Evolutionary conservation across 2,888 invertebrate genomes (phyloP).

Genomic region (Sisyra nigra): DNA sequence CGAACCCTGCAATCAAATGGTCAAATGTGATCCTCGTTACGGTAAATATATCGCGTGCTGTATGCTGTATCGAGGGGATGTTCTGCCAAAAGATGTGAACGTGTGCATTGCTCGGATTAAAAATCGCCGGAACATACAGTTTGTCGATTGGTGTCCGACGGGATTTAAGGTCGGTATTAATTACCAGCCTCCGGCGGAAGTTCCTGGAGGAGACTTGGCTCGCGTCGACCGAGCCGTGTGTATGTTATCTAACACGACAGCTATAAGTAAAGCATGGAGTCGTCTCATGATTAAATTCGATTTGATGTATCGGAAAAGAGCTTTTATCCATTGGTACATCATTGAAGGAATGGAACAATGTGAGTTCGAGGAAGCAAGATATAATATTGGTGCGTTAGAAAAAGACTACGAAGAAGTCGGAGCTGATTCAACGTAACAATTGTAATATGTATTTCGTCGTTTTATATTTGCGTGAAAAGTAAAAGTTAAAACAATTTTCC

Average conservation of each 20-base stretch:
- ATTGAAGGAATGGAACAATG: not conserved
- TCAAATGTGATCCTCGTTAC: not conserved
- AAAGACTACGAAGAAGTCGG: not conserved
- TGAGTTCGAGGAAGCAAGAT: not conserved
- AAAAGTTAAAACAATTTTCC: not conserved
- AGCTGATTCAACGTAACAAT: not conserved
- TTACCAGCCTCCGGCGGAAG: not conserved
- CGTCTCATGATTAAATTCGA: not conserved
- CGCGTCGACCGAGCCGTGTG: not conserved
- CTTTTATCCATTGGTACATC: constrained; percentile 1
- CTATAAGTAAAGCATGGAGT: not conserved
- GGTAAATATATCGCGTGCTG: constrained; percentile 2
- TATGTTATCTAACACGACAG: not conserved
- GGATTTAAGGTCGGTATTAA: constrained; percentile 1
- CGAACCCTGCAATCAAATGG: not conserved
- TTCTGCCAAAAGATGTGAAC: not conserved
- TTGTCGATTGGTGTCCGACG: constrained; percentile 1
- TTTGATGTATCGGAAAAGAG: not conserved
- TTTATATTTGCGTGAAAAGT: not conserved
- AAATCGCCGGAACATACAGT: not conserved
- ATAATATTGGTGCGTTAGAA: not conserved
- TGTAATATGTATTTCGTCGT: not conserved
- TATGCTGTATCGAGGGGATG: not conserved
- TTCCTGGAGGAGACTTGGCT: not conserved
- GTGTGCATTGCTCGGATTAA: not conserved